A percentile compares a stretch with the other conserved stretches of the same genome.
phyloP scores from a whole-genome alignment of 2,888 invertebrate species.

The Idaea dimidiata region DNA sequence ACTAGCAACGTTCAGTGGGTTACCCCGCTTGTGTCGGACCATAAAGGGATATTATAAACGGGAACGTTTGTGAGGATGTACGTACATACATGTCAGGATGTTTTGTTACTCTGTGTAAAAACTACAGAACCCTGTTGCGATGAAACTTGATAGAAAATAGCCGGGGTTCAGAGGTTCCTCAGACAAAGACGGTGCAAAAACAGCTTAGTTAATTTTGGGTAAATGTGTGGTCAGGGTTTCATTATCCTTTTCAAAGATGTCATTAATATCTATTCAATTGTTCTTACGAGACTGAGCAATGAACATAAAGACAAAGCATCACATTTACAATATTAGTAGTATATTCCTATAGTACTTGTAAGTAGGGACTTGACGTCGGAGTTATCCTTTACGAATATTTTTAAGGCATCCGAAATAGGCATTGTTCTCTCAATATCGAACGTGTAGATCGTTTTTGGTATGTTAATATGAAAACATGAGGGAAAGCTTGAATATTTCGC shows the following conservation, averaged over 20 bases:
- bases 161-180: no score
- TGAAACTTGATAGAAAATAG: no score
- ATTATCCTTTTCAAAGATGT: no score
- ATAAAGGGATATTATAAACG: no score
- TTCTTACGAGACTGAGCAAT: background rate
- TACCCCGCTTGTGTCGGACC: conserved; percentile 1
- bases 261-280: no score
- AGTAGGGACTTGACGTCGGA: background rate
- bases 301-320: background rate
- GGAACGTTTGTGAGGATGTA: no score
- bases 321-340: background rate
- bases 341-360: background rate
- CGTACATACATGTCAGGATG: no score
- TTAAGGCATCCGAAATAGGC: background rate
- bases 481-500: background rate
- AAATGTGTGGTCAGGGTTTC: no score
- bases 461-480: background rate
- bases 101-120: no score
- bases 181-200: no score
- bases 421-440: conserved; percentile 1
- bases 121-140: no score
- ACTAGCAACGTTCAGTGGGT: conserved; percentile 1
- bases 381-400: conserved; percentile 1
- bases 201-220: no score
- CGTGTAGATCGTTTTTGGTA: background rate